Percentiles rank a stretch among this genome's conserved stretches.
phyloP scores from a whole-genome alignment of 2,888 invertebrate genomes.

The Lycaena phlaeas region DNA sequence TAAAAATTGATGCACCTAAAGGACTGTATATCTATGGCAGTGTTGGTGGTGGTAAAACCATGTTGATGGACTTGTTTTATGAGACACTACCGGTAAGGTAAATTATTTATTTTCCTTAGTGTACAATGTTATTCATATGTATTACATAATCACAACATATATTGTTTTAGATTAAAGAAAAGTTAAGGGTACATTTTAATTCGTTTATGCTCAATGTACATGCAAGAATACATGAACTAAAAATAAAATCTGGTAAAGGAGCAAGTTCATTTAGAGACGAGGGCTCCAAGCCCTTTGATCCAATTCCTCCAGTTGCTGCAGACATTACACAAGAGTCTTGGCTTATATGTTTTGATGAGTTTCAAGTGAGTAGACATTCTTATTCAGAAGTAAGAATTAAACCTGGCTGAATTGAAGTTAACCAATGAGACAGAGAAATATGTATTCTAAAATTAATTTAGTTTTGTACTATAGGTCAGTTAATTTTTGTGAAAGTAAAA shows the following conservation, averaged over 20 bases:
- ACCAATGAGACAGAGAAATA: too few species aligned
- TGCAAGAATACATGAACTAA: constrained; percentile 88
- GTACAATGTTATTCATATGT: not conserved
- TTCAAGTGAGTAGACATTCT: constrained; percentile 79
- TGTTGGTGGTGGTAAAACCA: constrained; percentile 97
- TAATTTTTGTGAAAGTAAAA: too few species aligned
- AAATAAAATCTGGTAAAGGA: constrained; percentile 71
- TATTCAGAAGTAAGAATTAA: too few species aligned
- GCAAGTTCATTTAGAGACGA: constrained; percentile 61
- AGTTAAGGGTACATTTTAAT: constrained; percentile 94
- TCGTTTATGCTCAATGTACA: constrained; percentile 98
- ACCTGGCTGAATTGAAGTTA: too few species aligned
- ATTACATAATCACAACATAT: not conserved
- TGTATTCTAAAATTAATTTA: too few species aligned
- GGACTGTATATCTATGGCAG: constrained; percentile 93
- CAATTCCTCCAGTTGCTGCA: constrained; percentile 94
- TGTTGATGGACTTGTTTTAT: constrained; percentile 98
- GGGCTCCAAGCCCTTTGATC: constrained; percentile 81
- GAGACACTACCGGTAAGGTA: constrained; percentile 66
- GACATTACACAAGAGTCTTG: constrained; percentile 88
- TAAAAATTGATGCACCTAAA: constrained; percentile 74
- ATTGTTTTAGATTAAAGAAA: constrained; percentile 74
- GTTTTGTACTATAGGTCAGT: too few species aligned
- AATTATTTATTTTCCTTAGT: not conserved
- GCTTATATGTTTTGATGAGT: constrained; percentile 98